Percentiles rank a stretch among this genome's conserved stretches.
These are phyloP conservation scores for Erpornis zantholeuca DNA, from an alignment of 2,113 vertebrate genomes.

Conservation along the genomic window DNA sequence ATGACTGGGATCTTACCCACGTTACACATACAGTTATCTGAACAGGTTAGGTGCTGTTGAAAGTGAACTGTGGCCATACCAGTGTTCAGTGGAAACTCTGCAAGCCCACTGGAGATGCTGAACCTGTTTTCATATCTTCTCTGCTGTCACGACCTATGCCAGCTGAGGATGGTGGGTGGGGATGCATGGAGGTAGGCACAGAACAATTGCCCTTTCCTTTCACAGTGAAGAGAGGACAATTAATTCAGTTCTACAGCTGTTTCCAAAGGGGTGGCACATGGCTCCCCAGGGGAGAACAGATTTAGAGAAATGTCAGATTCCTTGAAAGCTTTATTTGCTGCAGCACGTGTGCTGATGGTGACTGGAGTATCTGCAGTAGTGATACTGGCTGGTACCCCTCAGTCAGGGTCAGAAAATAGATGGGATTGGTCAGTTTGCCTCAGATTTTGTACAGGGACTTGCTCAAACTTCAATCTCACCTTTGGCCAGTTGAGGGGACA, in stretches of 20 bases:
- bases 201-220: background rate
- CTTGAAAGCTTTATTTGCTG: background rate
- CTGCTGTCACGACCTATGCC: background rate
- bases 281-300: background rate
- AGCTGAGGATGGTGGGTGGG: background rate
- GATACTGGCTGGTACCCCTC: background rate
- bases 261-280: background rate
- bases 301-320: background rate
- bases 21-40: background rate
- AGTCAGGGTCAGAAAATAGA: background rate
- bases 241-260: background rate
- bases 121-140: background rate
- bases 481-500: background rate
- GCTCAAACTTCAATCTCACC: background rate
- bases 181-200: background rate
- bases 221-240: background rate
- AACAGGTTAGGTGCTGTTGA: background rate
- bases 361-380: background rate
- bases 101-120: background rate
- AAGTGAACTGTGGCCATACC: background rate
- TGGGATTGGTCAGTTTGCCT: background rate
- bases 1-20: background rate
- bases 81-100: background rate
- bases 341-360: background rate
- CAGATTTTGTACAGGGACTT: background rate